Evolutionary conservation across 1,140 invertebrate genomes (phyloP).

Genomic region (Phymastichus coffea): DNA sequence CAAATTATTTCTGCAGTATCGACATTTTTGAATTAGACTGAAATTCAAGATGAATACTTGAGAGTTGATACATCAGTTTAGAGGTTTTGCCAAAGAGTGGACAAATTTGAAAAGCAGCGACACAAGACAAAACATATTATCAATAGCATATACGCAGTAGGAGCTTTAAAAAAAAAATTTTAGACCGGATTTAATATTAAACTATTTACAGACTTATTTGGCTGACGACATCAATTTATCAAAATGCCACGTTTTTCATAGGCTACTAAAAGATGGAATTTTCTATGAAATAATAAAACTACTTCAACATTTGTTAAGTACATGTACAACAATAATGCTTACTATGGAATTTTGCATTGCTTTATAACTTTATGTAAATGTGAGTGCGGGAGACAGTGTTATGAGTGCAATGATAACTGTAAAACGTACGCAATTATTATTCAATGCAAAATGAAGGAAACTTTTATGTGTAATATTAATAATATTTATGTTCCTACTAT

Average conservation of each 20-base stretch:
- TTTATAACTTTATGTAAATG: background rate
- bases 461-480: background rate
- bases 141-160: background rate
- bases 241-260: background rate
- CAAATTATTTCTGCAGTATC: no score
- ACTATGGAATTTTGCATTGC: background rate
- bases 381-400: no score
- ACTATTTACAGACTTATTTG: background rate
- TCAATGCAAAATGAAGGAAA: background rate
- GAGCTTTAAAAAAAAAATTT: background rate
- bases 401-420: background rate
- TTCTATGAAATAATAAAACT: background rate
- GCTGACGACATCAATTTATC: background rate
- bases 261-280: background rate
- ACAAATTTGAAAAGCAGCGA: background rate
- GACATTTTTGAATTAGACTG: no score
- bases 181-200: background rate
- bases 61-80: background rate
- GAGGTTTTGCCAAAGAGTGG: no score
- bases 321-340: background rate
- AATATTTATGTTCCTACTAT: background rate
- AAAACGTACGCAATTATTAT: background rate
- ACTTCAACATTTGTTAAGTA: background rate
- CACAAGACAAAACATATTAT: background rate
- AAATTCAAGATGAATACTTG: background rate